Evolutionary conservation across 1,140 invertebrate species (phyloP).

Genomic region (Drosophila watanabei): DNA sequence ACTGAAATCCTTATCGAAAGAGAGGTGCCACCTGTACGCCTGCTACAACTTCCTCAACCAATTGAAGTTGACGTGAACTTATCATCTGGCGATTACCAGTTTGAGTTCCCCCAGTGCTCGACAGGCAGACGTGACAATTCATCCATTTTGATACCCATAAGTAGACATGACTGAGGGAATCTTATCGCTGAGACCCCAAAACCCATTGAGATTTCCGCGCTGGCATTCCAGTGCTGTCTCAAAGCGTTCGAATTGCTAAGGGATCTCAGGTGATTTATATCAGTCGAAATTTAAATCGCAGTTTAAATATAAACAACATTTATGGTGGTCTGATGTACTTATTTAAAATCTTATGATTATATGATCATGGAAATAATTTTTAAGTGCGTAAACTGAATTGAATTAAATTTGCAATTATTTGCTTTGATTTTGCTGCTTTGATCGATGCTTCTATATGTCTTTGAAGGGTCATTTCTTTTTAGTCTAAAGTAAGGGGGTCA

Average conservation of each 20-base stretch:
- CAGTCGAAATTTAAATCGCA: constrained; percentile 16
- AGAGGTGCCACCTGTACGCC: constrained; percentile 42
- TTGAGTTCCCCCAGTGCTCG: constrained; percentile 26
- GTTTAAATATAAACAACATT: constrained; percentile 9
- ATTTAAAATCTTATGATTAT: background rate
- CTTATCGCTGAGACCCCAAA: constrained; percentile 29
- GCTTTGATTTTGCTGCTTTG: background rate
- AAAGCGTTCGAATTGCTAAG: constrained; percentile 20
- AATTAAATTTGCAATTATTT: background rate
- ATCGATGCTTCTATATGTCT: too few relatives aligned
- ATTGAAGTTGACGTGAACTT: constrained; percentile 39
- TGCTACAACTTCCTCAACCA: constrained; percentile 48
- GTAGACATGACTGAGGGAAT: constrained; percentile 42
- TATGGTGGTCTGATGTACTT: background rate
- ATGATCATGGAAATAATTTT: background rate
- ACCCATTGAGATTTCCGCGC: constrained; percentile 33
- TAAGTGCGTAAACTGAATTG: background rate
- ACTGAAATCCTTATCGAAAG: constrained; percentile 25
- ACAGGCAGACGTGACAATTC: constrained; percentile 49
- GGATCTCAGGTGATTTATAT: constrained; percentile 31
- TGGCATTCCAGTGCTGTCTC: constrained; percentile 21
- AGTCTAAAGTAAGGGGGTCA: too few relatives aligned
- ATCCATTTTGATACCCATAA: constrained; percentile 40
- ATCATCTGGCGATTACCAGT: constrained; percentile 41
- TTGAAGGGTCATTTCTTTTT: too few relatives aligned